These are phyloP conservation scores for Papilio elwesi DNA, from an alignment of 2,888 invertebrate species.

Conservation along the genomic window DNA sequence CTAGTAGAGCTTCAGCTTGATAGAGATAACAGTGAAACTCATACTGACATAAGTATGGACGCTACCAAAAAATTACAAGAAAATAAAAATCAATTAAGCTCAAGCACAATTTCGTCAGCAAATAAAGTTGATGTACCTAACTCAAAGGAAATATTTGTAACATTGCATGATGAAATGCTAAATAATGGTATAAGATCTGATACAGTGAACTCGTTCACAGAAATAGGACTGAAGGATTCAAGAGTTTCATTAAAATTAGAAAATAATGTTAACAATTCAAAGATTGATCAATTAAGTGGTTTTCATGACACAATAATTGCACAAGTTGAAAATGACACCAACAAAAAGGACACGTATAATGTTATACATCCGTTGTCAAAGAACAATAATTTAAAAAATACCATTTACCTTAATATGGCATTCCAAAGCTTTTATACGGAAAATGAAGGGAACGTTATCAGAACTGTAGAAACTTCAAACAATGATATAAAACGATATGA, in stretches of 20 bases:
- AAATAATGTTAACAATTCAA: background rate
- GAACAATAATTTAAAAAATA: slow-evolving; percentile 35
- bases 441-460: slow-evolving; percentile 57
- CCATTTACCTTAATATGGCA: slow-evolving; percentile 50
- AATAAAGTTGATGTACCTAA: background rate
- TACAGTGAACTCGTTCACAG: background rate
- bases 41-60: background rate
- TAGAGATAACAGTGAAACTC: background rate
- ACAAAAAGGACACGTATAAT: background rate
- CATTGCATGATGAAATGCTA: background rate
- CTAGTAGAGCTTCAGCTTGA: background rate
- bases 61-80: background rate
- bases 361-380: background rate
- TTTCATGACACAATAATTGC: background rate
- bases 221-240: background rate
- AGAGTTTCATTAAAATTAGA: no score
- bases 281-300: background rate
- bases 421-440: slow-evolving; percentile 60
- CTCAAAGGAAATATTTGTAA: background rate
- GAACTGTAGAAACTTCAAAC: slow-evolving; percentile 53
- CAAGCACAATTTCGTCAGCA: background rate
- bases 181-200: background rate
- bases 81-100: background rate
- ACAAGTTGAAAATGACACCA: background rate
- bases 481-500: slow-evolving; percentile 44